Evolutionary conservation across 2,888 invertebrate species (phyloP).

Genomic region (Beris chalybata): DNA sequence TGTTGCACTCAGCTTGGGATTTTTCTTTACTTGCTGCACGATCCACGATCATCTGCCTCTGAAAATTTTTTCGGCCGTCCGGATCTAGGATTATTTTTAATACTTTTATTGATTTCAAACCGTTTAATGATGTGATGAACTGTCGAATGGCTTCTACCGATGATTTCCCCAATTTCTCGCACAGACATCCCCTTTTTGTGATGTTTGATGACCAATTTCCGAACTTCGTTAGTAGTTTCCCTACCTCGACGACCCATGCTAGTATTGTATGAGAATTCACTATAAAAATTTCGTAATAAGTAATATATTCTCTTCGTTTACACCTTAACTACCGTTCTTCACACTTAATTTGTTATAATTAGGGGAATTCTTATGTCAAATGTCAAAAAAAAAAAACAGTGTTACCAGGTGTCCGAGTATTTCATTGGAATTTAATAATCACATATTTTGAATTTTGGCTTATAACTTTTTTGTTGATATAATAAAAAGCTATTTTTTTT

Average conservation of each 20-base stretch:
- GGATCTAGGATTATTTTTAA: constrained; percentile 27
- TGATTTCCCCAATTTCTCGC: constrained; percentile 32
- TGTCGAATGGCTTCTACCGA: constrained; percentile 35
- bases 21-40: constrained; percentile 25
- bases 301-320: constrained; percentile 21
- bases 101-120: constrained; percentile 21
- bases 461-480: constrained; percentile 13
- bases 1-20: constrained; percentile 25
- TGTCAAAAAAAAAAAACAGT: constrained; percentile 20
- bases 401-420: constrained; percentile 17
- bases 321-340: constrained; percentile 10
- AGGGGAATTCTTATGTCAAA: constrained; percentile 17
- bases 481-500: constrained; percentile 20
- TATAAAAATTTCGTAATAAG: constrained; percentile 17
- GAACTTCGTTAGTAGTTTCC: constrained; percentile 28
- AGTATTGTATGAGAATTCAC: constrained; percentile 18
- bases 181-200: constrained; percentile 34
- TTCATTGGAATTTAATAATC: constrained; percentile 15
- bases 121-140: constrained; percentile 30
- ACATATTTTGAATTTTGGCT: constrained; percentile 13
- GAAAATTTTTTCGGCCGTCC: constrained; percentile 11
- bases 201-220: constrained; percentile 31
- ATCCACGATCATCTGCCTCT: constrained; percentile 29
- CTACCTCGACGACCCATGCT: constrained; percentile 27
- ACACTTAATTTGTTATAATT: constrained; percentile 9